Percentiles rank a stretch among this genome's conserved stretches.
phyloP scores from a whole-genome alignment of 2,888 invertebrate genomes.

The Hydraecia micacea region DNA sequence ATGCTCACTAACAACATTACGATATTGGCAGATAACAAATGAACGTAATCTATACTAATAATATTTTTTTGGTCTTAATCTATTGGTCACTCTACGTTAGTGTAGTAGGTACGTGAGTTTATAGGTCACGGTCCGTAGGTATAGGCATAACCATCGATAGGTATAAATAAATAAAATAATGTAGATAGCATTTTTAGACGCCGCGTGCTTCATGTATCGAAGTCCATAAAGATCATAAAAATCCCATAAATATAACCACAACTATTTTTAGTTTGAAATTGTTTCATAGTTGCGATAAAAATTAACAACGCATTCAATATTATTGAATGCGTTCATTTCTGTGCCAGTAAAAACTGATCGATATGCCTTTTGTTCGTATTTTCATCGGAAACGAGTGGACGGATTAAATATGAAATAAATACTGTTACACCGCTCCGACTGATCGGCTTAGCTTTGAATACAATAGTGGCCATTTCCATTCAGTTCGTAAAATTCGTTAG shows the following conservation, averaged over 20 bases:
- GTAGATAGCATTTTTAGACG: not conserved
- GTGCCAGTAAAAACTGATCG: slow-evolving; percentile 8
- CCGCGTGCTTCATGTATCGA: not conserved
- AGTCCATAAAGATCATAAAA: not conserved
- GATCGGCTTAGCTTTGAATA: slow-evolving; percentile 45
- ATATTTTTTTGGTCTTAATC: no score
- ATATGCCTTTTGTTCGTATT: slow-evolving; percentile 28
- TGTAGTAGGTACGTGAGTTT: not conserved
- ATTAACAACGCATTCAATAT: no score
- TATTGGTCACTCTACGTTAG: not conserved
- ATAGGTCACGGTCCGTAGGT: not conserved
- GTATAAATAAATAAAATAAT: not conserved
- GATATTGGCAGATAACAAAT: not conserved
- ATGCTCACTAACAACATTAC: not conserved
- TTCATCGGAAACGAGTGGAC: slow-evolving; percentile 15
- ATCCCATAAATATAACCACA: not conserved
- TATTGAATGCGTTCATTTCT: slow-evolving; percentile 16
- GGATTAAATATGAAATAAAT: slow-evolving; percentile 60
- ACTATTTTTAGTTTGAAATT: not conserved
- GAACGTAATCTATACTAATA: no score
- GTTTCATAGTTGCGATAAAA: not conserved
- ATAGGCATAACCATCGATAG: not conserved
- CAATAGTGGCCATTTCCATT: slow-evolving; percentile 33
- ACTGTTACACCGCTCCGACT: slow-evolving; percentile 25
- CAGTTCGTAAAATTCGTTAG: slow-evolving; percentile 21